A percentile compares a stretch with the other conserved stretches of the same genome.
Conservation (phyloP, 2,797 vertebrate species). For the Meriones psammophilus region DNA sequence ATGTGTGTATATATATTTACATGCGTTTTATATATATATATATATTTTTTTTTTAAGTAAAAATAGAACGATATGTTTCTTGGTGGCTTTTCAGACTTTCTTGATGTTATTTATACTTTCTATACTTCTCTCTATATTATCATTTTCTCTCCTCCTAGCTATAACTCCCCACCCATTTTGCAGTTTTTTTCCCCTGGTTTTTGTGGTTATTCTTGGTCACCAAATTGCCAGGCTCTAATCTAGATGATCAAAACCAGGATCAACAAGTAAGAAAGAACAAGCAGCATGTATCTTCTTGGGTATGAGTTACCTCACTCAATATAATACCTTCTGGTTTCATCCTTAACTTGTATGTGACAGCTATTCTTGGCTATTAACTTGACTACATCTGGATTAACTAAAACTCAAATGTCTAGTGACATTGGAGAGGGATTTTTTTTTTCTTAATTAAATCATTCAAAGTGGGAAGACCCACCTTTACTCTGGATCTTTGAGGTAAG, state of each 20-base stretch:
- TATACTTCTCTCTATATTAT: not conserved
- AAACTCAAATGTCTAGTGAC: not conserved
- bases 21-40: too few relatives aligned
- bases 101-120: not conserved
- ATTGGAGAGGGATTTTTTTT: not conserved
- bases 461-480: not conserved
- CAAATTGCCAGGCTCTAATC: not conserved
- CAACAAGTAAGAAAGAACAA: not conserved
- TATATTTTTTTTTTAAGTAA: too few relatives aligned
- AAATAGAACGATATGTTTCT: not conserved
- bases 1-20: too few relatives aligned
- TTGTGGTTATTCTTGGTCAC: not conserved
- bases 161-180: not conserved
- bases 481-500: not conserved
- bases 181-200: too few relatives aligned
- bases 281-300: not conserved
- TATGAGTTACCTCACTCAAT: not conserved
- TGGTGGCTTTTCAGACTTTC: not conserved
- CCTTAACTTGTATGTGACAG: too few relatives aligned
- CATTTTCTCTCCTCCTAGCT: not conserved
- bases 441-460: not conserved
- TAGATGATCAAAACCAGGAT: not conserved
- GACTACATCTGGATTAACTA: not conserved
- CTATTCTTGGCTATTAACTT: not conserved
- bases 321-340: not conserved